A percentile compares a stretch with the other conserved stretches of the same genome.
Conservation (phyloP, 2,888 invertebrate genomes). For the Hipparchia sbordonii region DNA sequence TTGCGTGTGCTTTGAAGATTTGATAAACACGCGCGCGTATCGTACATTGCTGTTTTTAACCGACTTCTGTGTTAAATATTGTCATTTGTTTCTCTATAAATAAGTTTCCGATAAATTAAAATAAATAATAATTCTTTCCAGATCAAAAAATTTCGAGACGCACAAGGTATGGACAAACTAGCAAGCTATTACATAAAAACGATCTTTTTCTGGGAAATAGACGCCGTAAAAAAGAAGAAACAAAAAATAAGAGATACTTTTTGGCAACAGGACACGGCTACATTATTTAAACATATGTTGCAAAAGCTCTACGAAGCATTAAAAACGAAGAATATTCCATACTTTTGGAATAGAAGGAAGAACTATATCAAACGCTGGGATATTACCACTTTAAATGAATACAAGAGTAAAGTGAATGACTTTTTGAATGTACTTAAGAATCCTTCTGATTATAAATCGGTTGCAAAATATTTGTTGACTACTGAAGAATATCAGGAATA, state of each 20-base stretch:
- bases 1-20: too few relatives aligned
- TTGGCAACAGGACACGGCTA: slow-evolving; percentile 56
- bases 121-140: slow-evolving; percentile 43
- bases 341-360: slow-evolving; percentile 74
- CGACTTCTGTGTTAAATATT: too few relatives aligned
- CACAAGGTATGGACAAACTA: slow-evolving; percentile 65
- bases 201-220: slow-evolving; percentile 70
- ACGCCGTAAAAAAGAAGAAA: slow-evolving; percentile 34
- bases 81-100: too few relatives aligned
- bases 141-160: slow-evolving; percentile 80
- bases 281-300: slow-evolving; percentile 69
- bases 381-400: slow-evolving; percentile 43
- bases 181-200: slow-evolving; percentile 84
- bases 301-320: slow-evolving; percentile 60
- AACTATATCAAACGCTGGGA: slow-evolving; percentile 67
- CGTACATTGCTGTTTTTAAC: too few relatives aligned
- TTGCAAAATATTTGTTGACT: slow-evolving; percentile 59
- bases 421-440: slow-evolving; percentile 51
- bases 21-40: too few relatives aligned
- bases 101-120: neutral
- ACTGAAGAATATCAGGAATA: slow-evolving; percentile 53
- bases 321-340: slow-evolving; percentile 54
- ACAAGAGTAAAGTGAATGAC: slow-evolving; percentile 52
- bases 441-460: slow-evolving; percentile 51
- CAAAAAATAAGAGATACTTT: slow-evolving; percentile 44